phyloP scores from a whole-genome alignment of 2,113 vertebrate genomes.

The Accipiter cooperii region DNA sequence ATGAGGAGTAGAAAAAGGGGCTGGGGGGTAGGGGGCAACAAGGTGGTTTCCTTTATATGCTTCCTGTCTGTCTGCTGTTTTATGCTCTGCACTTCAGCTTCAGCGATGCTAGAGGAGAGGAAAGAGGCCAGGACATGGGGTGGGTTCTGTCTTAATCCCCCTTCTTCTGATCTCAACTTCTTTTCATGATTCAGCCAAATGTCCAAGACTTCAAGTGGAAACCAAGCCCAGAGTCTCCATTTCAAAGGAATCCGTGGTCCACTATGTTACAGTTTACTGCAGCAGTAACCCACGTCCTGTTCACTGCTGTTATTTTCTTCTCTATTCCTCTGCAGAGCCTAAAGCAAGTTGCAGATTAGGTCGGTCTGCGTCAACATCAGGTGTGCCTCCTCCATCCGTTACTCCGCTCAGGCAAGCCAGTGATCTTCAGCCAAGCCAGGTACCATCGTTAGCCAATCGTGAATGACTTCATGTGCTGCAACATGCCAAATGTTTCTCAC shows the following conservation, averaged over 20 bases:
- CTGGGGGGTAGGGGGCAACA: neutral
- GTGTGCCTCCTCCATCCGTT: conserved; percentile 84
- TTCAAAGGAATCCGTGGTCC: neutral
- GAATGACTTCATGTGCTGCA: conserved; percentile 81
- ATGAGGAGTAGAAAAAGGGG: neutral
- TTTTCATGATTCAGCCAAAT: neutral
- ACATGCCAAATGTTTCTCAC: conserved; percentile 77
- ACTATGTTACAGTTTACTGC: neutral
- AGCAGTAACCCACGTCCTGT: neutral
- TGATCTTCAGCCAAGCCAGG: conserved; percentile 89
- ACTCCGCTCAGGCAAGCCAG: conserved; percentile 82
- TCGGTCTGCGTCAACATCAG: conserved; percentile 89
- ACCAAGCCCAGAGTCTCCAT: neutral
- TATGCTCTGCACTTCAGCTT: neutral
- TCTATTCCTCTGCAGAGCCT: conserved; percentile 70
- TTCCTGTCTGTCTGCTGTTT: neutral
- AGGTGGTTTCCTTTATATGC: neutral
- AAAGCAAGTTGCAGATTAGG: conserved; percentile 85
- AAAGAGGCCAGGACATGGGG: neutral
- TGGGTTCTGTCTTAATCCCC: neutral
- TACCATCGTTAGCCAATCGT: conserved; percentile 79
- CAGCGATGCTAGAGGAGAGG: neutral
- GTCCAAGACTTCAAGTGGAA: neutral
- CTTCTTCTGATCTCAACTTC: neutral
- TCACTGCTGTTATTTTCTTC: neutral